Evolutionary conservation across 2,113 vertebrate genomes (phyloP), one percentile per base, ranked within the genome.

Genomic region (Cyanoderma ruficeps): DNA sequence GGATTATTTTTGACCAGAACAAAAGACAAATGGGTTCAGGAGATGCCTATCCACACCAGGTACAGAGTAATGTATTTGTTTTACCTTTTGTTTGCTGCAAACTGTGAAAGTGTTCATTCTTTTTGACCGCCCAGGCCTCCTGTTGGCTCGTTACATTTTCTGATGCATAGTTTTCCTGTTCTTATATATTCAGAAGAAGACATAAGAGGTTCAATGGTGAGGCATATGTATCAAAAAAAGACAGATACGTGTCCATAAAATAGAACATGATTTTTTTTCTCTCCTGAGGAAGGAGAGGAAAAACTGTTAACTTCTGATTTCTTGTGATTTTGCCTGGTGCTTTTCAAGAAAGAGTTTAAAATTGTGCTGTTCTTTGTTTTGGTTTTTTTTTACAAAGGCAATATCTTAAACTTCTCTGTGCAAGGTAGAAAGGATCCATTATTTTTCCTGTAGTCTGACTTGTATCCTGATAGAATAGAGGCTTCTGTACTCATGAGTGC

Each of bases 31-130:
- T 99, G 98, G 99, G 99, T 23, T 99, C 99, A 53, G 99, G 99
- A 16, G 99, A 99, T 47, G 99, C 99, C n/a, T 99, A 99, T 96
- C 99, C 99, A 65, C 99, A 99, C 96, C 99, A 99, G 99, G 99
- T 99, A 98, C 30, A 52, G 65, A 88, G 21, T 47, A 55, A 67
- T 79, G 3, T 64, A 7, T 74, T 94, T 94, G 22, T 89, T 82
- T 78, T 94, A 35, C 57, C 14, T 81, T 69, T 13, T 63, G 1
- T 67, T 88, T 78, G 56, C 60, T 92, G 22, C 27, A 52, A 5
- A 24, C 6, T 42, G 1, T 79, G 30, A 79, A 91, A 61, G 24
- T 16, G 23, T 71, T 46, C 3, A 2, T 60, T 69, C 10, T 70
- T 88, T 87, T 81, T 68, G 9, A 53, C 7, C 6, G 85, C 11